These are phyloP conservation scores for Sipha flava DNA, from an alignment of 1,140 invertebrate species.

Conservation along the genomic window DNA sequence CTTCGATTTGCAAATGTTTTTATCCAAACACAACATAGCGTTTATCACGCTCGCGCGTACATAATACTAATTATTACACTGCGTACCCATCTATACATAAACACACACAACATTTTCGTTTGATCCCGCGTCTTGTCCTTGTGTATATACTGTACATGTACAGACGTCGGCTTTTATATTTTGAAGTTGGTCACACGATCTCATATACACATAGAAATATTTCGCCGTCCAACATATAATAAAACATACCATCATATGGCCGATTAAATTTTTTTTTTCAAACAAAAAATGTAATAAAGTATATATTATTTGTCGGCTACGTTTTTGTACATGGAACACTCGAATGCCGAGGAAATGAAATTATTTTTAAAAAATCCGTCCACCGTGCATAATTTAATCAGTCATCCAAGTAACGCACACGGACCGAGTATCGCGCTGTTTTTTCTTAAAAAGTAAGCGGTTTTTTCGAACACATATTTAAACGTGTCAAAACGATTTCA, in stretches of 20 bases:
- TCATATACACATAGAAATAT: background rate
- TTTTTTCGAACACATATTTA: background rate
- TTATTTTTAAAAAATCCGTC: background rate
- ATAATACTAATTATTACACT: background rate
- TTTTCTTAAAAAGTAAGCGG: background rate
- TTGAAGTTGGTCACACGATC: no score
- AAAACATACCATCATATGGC: background rate
- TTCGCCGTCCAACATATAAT: background rate
- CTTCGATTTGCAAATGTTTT: no score
- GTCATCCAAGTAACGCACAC: background rate
- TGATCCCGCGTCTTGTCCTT: background rate
- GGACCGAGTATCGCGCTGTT: background rate
- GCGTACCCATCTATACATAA: no score
- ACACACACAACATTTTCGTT: background rate
- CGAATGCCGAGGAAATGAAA: background rate
- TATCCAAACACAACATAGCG: background rate
- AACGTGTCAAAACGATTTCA: background rate
- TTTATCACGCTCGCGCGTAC: background rate
- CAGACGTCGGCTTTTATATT: background rate
- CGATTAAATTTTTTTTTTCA: background rate
- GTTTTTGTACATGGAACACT: background rate
- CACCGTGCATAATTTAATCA: constrained; percentile 28
- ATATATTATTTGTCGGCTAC: background rate
- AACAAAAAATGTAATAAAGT: background rate
- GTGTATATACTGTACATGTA: no score